Percentiles rank a stretch among this genome's conserved stretches.
These are phyloP conservation scores for Anas flavirostris DNA, from an alignment of 2,797 vertebrate genomes.

Conservation along the genomic window DNA sequence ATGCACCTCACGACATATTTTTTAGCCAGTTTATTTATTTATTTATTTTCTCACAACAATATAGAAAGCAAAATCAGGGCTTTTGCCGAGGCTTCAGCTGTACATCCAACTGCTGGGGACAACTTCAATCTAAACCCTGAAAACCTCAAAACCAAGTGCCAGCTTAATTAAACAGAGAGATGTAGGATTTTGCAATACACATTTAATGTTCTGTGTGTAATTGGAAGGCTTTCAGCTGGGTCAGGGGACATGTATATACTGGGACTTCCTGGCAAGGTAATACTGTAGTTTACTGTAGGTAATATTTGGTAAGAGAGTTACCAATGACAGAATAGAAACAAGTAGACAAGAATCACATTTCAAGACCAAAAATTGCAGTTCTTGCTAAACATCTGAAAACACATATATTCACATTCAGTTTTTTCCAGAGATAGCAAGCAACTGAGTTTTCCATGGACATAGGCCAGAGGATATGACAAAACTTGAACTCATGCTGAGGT, in stretches of 20 bases:
- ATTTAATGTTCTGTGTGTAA: accelerated
- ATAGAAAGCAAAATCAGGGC: background rate
- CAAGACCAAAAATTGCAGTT: background rate
- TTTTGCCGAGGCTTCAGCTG: background rate
- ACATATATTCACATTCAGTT: background rate
- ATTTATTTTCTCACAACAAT: too few species aligned
- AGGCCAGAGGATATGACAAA: background rate
- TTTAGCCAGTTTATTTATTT: background rate
- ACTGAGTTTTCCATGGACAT: background rate
- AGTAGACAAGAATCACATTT: background rate
- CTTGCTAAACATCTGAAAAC: background rate
- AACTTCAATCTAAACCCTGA: background rate
- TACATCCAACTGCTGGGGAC: background rate
- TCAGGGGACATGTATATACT: background rate
- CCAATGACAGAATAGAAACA: background rate
- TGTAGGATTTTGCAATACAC: background rate
- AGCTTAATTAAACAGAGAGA: background rate
- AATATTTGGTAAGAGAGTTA: background rate
- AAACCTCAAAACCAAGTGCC: background rate
- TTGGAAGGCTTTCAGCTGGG: background rate
- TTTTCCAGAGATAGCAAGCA: background rate
- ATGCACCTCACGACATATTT: background rate
- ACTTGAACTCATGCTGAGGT: background rate
- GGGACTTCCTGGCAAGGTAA: background rate
- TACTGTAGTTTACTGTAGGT: background rate